Conservation (phyloP, 2,888 invertebrate species). For the Mimas tiliae region DNA sequence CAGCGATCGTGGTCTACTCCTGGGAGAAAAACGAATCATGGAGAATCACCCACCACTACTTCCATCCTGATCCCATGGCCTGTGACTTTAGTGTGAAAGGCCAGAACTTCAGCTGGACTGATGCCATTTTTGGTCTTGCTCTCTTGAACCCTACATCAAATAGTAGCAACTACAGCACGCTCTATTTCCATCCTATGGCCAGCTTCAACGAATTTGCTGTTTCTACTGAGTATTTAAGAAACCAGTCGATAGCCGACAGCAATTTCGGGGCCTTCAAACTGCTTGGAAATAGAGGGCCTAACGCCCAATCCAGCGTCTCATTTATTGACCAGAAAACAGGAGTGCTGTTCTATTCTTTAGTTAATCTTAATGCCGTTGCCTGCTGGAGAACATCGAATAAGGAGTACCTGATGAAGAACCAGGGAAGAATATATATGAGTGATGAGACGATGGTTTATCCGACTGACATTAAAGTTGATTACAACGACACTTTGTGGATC, state of each 20-base stretch:
- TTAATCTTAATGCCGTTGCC: conserved; percentile 90
- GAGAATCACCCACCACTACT: conserved; percentile 89
- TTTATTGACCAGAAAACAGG: conserved; percentile 89
- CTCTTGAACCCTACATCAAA: conserved; percentile 81
- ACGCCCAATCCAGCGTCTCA: conserved; percentile 89
- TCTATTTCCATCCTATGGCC: conserved; percentile 92
- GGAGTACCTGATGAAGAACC: conserved; percentile 87
- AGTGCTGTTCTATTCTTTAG: conserved; percentile 89
- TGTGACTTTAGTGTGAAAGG: conserved; percentile 90
- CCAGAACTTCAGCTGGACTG: conserved; percentile 89
- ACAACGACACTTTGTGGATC: conserved; percentile 89
- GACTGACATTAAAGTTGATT: conserved; percentile 91
- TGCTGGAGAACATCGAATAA: conserved; percentile 91
- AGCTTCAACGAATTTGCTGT: conserved; percentile 91
- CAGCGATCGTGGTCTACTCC: conserved; percentile 90
- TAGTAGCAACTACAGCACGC: conserved; percentile 87
- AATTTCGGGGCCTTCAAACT: conserved; percentile 87
- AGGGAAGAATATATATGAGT: conserved; percentile 89
- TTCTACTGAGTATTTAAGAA: conserved; percentile 87
- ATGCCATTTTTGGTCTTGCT: conserved; percentile 91
- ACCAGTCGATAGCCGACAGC: conserved; percentile 80
- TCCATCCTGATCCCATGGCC: conserved; percentile 89
- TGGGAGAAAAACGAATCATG: conserved; percentile 89
- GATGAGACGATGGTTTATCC: conserved; percentile 90
- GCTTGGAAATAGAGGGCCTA: conserved; percentile 88